These are phyloP conservation scores for Pardalotus punctatus DNA, from an alignment of 2,113 vertebrate species.

Conservation along the genomic window DNA sequence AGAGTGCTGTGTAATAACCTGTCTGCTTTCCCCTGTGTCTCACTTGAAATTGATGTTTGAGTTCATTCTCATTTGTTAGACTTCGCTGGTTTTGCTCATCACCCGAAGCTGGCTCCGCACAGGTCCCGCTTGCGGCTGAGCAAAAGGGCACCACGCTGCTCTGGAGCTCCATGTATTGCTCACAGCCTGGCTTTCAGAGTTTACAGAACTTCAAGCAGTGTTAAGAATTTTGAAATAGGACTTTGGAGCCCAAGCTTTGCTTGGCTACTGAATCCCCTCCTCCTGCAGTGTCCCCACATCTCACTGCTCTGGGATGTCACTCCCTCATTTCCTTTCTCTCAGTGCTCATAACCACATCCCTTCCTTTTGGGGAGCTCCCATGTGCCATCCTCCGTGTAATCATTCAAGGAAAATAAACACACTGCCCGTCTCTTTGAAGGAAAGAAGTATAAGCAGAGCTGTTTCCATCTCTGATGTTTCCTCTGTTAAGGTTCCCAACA, in stretches of 20 bases:
- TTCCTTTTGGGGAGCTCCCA: background rate
- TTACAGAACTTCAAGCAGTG: background rate
- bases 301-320: background rate
- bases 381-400: background rate
- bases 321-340: background rate
- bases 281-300: background rate
- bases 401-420: background rate
- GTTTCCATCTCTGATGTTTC: background rate
- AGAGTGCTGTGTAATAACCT: constrained; percentile 1
- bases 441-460: background rate
- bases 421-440: background rate
- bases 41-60: background rate
- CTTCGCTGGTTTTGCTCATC: background rate
- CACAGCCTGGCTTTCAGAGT: background rate
- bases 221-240: background rate
- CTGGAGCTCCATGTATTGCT: background rate
- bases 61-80: background rate
- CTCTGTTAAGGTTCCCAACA: background rate
- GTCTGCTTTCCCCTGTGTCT: background rate
- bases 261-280: background rate
- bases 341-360: background rate
- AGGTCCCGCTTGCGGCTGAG: background rate
- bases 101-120: background rate
- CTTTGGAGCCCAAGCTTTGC: background rate
- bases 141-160: background rate